Evolutionary conservation across 2,888 invertebrate species (phyloP), one percentile per base, ranked within the genome.

Genomic region (Drosophila fulvimacula): DNA sequence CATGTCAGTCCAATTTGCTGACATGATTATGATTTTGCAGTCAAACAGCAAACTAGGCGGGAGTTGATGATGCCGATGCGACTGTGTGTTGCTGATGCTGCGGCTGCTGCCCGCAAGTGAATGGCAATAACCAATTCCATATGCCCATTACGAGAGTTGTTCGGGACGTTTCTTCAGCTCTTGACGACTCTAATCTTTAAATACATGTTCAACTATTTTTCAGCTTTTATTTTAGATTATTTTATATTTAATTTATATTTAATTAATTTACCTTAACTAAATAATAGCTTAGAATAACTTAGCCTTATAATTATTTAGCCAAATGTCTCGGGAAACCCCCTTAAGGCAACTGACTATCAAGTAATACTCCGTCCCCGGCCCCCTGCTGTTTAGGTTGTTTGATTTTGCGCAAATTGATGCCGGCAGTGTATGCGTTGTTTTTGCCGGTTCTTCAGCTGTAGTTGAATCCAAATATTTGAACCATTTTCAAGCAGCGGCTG

Each of bases 1-100:
- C 80, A 85, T 89, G 85, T 85, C 85, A 89, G 85, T 89, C 85
- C 82, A 85, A 85, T 85, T 85, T 85, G 85, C 88, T 87, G 85
- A 85, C 85, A 85, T 89, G 85, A 89, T 85, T 89, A 85, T 85
- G 89, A 85, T 85, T 85, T 89, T 84, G 76, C 60, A 64, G 58
- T 79, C 79, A 75, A 78, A 30, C 44, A 63, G 46, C 27, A 44
- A n/a, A 51, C 79, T 71, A 82, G 80, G 64, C 73, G 67, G 76
- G 73, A 76, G 78, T 74, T 61, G 64, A 48, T 62, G 52, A 75
- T 67, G 72, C 76, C 72, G 46, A 59, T 73, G 76, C 52, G 39
- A 76, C 57, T 76, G 55, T 38, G n/a, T 30, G 49, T 1, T 41
- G 41, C 52, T 59, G 49, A 61, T 30, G 56, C 63, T 68, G 39